Conservation (phyloP, 2,797 vertebrate genomes). For the Acanthopagrus latus region DNA sequence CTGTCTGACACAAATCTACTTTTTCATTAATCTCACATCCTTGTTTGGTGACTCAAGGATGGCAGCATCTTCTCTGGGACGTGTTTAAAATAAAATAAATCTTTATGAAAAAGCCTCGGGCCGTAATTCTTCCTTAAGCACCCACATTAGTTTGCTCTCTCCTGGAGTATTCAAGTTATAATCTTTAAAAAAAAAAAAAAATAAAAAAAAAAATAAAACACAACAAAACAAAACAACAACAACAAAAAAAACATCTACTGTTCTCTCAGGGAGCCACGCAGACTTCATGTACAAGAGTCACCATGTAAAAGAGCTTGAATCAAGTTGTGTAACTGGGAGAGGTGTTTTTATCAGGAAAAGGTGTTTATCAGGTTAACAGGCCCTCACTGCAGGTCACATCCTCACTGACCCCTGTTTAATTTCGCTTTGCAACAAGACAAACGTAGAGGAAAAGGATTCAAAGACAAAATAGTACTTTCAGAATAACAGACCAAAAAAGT, state of each 20-base stretch:
- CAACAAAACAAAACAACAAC: no score
- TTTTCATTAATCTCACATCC: constrained; percentile 41
- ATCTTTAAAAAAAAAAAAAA: constrained; percentile 1
- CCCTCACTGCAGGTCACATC: neutral
- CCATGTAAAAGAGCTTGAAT: neutral
- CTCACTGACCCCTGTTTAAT: constrained; percentile 4
- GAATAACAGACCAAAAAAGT: neutral
- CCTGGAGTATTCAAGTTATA: constrained; percentile 27
- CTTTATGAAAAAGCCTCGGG: constrained; percentile 34
- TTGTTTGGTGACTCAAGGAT: constrained; percentile 52
- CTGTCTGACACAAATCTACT: constrained; percentile 30
- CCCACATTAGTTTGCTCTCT: constrained; percentile 37
- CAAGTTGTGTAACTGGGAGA: neutral
- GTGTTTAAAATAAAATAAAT: constrained; percentile 26
- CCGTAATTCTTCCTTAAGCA: constrained; percentile 14
- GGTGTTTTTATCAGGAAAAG: neutral
- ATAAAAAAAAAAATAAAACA: constrained; percentile 3
- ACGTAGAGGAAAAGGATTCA: neutral
- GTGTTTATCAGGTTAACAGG: constrained; percentile 13
- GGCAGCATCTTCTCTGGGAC: constrained; percentile 29
- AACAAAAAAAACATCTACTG: neutral
- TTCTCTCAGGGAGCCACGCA: neutral
- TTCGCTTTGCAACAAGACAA: neutral
- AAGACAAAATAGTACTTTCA: neutral
- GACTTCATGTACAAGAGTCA: neutral